Conservation (phyloP, 2,888 invertebrate species). For the Folsomia manolachei region DNA sequence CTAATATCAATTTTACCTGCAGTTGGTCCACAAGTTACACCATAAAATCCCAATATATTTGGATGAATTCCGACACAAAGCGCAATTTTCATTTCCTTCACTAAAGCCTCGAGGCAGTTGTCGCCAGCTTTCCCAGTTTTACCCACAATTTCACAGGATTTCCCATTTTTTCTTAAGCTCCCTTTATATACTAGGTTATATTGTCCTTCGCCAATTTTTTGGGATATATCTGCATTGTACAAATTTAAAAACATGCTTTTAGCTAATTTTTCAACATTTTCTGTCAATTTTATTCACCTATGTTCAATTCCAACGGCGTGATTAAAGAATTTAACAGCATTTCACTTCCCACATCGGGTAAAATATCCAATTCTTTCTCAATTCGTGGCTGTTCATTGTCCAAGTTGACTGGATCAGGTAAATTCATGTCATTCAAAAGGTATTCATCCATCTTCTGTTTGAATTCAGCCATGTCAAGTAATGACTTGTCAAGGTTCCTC, state of each 20-base stretch:
- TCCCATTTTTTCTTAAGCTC: not conserved
- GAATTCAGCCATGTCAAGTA: not conserved
- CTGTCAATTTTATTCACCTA: not conserved
- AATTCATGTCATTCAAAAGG: too few relatives aligned
- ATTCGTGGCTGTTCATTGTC: not conserved
- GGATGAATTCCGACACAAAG: not conserved
- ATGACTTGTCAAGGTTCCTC: not conserved
- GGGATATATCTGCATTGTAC: not conserved
- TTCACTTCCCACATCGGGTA: not conserved
- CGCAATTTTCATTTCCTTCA: not conserved
- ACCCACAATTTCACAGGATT: not conserved
- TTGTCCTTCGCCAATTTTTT: not conserved
- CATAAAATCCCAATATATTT: not conserved
- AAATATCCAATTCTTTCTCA: not conserved
- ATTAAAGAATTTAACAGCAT: not conserved
- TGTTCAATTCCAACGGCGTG: not conserved
- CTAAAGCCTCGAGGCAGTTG: not conserved
- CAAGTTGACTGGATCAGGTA: too few relatives aligned
- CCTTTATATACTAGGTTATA: not conserved
- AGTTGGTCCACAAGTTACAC: not conserved
- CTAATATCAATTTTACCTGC: too few relatives aligned
- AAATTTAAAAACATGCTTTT: not conserved
- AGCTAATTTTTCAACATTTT: not conserved
- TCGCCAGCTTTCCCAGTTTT: not conserved
- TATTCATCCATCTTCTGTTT: not conserved